A percentile compares a stretch with the other conserved stretches of the same genome.
Conservation (phyloP, 2,888 invertebrate genomes). For the Pachliopta kotzebuea region DNA sequence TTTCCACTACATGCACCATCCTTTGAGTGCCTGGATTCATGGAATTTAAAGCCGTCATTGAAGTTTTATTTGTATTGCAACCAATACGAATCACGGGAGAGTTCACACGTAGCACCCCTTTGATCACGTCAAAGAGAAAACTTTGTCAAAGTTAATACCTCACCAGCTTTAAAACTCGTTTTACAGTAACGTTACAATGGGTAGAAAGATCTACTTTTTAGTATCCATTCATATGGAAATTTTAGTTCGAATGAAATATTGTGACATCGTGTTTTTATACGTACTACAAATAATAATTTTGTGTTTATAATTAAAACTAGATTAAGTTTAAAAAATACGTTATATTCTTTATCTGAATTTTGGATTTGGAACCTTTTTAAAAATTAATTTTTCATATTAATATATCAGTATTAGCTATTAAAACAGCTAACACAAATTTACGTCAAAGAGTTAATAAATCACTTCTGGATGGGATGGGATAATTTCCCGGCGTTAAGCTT, state of each 20-base stretch:
- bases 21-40: background rate
- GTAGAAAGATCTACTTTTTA: background rate
- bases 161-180: background rate
- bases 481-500: conserved; percentile 1
- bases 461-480: background rate
- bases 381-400: no score
- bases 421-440: background rate
- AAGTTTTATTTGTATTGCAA: conserved; percentile 1
- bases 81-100: conserved; percentile 1
- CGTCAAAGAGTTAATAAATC: background rate
- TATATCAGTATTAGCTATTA: background rate
- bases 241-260: no score
- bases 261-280: no score
- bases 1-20: background rate
- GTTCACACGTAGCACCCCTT: background rate
- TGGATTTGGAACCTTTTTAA: no score
- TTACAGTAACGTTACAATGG: background rate
- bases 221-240: no score
- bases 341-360: no score
- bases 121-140: conserved; percentile 2
- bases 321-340: no score
- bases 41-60: background rate
- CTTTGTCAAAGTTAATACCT: background rate
- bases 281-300: no score
- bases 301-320: no score